These are phyloP conservation scores for Drosophila neutralis DNA, from an alignment of 2,888 invertebrate genomes.

Conservation along the genomic window DNA sequence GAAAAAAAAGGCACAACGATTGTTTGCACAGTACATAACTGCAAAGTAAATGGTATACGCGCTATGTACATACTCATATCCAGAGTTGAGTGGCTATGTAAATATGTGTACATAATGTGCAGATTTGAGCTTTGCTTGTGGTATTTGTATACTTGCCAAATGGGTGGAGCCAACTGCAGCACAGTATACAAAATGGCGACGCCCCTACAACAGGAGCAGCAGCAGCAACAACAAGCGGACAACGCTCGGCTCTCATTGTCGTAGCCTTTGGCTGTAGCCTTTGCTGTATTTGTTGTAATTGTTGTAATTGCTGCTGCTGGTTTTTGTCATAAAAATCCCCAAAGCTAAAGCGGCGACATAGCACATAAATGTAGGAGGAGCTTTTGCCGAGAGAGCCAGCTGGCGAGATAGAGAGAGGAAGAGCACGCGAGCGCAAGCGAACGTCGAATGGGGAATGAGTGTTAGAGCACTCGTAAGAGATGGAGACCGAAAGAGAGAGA, in stretches of 20 bases:
- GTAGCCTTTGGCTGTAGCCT: constrained; percentile 19
- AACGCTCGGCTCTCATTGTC: constrained; percentile 37
- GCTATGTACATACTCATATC: constrained; percentile 2
- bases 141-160: constrained; percentile 30
- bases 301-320: constrained; percentile 18
- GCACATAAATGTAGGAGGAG: constrained; percentile 66
- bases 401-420: not conserved
- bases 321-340: constrained; percentile 73
- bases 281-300: constrained; percentile 10
- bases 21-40: constrained; percentile 32
- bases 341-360: constrained; percentile 60
- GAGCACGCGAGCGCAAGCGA: constrained; percentile 38
- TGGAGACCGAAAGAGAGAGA: not conserved
- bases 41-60: not conserved
- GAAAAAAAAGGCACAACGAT: constrained; percentile 7
- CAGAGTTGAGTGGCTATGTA: constrained; percentile 26
- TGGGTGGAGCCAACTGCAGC: constrained; percentile 61
- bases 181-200: constrained; percentile 62
- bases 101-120: constrained; percentile 24
- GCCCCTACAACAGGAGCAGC: constrained; percentile 52
- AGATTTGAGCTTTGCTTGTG: constrained; percentile 28
- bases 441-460: constrained; percentile 20
- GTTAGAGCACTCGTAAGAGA: constrained; percentile 1
- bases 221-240: not conserved
- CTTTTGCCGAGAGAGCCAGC: constrained; percentile 43